Evolutionary conservation across 2,113 vertebrate genomes (phyloP).

Genomic region (Hylia prasina): DNA sequence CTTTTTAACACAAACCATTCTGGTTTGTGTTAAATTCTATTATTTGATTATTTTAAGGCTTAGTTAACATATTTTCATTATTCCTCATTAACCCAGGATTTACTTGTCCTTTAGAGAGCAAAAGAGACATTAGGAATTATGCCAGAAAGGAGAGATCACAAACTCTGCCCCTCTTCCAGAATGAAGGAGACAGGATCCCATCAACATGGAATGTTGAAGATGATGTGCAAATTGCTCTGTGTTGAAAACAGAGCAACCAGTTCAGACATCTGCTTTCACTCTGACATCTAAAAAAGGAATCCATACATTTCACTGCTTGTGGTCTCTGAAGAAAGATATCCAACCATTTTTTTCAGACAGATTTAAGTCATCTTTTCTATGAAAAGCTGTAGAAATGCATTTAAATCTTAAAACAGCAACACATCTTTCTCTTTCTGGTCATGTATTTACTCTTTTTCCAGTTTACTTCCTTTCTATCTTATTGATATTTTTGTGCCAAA

Average conservation of each 20-base stretch:
- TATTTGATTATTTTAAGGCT: background rate
- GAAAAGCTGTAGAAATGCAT: background rate
- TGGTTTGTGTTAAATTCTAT: too few species aligned
- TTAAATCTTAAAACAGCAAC: background rate
- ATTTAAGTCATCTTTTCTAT: background rate
- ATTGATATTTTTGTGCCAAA: background rate
- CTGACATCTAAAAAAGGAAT: background rate
- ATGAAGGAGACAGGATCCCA: background rate
- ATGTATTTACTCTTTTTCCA: background rate
- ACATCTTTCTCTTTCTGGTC: background rate
- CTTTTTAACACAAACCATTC: background rate
- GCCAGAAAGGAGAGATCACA: background rate
- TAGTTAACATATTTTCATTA: background rate
- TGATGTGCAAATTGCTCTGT: background rate
- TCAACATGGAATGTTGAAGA: background rate
- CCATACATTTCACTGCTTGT: background rate
- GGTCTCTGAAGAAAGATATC: background rate
- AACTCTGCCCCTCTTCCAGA: background rate
- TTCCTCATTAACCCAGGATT: background rate
- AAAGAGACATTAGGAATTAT: background rate
- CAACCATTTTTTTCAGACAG: background rate
- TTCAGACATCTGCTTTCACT: background rate
- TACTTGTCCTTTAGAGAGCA: background rate
- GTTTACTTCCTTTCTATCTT: background rate
- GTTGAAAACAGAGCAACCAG: background rate